Evolutionary conservation across 2,113 vertebrate genomes (phyloP).

Genomic region (Strix uralensis): DNA sequence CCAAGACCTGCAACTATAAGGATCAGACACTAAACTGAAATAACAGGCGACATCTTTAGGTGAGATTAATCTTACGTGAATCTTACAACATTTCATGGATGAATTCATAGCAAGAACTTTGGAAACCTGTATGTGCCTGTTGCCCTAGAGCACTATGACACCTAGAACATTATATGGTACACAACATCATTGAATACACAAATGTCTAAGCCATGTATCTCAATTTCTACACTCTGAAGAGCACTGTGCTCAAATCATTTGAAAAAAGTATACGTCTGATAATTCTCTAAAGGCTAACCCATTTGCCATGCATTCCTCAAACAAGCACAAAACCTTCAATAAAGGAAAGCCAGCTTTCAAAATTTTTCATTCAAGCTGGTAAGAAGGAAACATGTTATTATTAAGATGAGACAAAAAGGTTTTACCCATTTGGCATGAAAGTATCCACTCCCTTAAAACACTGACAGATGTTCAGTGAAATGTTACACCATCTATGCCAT

Average conservation of each 20-base stretch:
- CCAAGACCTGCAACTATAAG: background rate
- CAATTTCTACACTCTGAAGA: background rate
- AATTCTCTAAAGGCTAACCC: background rate
- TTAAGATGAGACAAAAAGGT: background rate
- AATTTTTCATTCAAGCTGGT: background rate
- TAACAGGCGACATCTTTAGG: background rate
- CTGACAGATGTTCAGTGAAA: background rate
- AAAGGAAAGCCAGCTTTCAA: background rate
- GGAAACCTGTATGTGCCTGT: background rate
- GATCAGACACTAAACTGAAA: background rate
- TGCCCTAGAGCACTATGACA: background rate
- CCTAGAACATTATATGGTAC: background rate
- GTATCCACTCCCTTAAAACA: background rate
- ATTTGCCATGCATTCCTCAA: background rate
- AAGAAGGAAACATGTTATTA: background rate
- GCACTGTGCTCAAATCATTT: background rate
- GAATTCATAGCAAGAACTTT: background rate
- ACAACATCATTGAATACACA: background rate
- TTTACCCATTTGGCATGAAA: constrained; percentile 9
- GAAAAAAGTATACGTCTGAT: background rate
- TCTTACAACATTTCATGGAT: background rate
- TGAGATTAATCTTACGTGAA: background rate
- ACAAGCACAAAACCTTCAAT: background rate
- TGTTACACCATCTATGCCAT: background rate
- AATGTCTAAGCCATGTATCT: background rate